Conservation (phyloP, 2,797 vertebrate species). For the Notolabrus celidotus region DNA sequence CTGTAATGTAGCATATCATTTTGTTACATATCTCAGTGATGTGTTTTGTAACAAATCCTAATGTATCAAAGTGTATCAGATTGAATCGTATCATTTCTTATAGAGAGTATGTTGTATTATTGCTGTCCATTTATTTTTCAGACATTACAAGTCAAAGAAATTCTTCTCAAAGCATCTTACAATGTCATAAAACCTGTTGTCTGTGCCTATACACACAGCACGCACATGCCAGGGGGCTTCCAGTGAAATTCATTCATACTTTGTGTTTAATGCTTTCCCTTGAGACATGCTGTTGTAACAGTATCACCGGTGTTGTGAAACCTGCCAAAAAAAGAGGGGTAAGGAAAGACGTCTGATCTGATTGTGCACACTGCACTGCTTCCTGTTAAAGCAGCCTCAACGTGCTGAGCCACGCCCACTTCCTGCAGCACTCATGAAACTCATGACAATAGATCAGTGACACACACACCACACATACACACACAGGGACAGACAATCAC, state of each 20-base stretch:
- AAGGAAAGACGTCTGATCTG: conserved; percentile 62
- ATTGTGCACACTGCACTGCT: conserved; percentile 53
- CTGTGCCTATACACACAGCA: too few species aligned
- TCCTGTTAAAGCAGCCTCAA: conserved; percentile 65
- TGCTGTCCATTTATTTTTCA: too few species aligned
- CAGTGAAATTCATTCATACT: conserved; percentile 13
- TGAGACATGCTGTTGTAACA: not conserved
- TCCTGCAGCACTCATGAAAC: conserved; percentile 61
- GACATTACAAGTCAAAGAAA: too few species aligned
- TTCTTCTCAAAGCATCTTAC: too few species aligned
- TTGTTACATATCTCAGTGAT: too few species aligned
- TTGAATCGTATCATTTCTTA: too few species aligned
- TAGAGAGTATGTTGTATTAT: too few species aligned
- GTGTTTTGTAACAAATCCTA: too few species aligned
- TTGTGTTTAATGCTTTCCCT: not conserved
- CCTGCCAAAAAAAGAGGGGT: conserved; percentile 36
- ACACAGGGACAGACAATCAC: conserved; percentile 1
- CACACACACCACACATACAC: conserved; percentile 17
- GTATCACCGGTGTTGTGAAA: conserved; percentile 19
- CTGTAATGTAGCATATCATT: too few species aligned
- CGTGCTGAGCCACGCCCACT: conserved; percentile 47
- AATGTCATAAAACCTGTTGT: too few species aligned
- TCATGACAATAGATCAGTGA: conserved; percentile 47
- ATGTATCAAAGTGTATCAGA: too few species aligned
- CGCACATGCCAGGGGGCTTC: not conserved